Evolutionary conservation across 2,888 invertebrate species (phyloP).

Genomic region (Villa cingulata): DNA sequence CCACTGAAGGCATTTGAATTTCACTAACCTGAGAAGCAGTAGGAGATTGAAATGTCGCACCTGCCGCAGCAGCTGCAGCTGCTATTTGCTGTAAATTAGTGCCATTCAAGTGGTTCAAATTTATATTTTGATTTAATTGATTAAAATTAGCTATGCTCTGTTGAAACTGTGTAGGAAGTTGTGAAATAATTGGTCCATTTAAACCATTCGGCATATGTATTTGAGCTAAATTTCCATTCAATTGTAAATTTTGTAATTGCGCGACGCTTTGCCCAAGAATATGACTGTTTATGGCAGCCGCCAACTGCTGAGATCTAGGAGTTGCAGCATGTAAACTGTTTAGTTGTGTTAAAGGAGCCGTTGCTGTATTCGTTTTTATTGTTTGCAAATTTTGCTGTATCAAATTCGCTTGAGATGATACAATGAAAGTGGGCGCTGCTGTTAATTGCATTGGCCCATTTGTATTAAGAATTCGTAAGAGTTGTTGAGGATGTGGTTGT

Average conservation of each 20-base stretch:
- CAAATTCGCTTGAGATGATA: conserved; percentile 36
- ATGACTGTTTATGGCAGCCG: conserved; percentile 33
- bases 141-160: conserved; percentile 28
- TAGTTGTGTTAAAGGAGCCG: conserved; percentile 27
- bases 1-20: conserved; percentile 17
- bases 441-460: conserved; percentile 46
- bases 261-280: conserved; percentile 33
- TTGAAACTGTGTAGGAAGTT: conserved; percentile 33
- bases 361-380: conserved; percentile 28
- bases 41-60: conserved; percentile 29
- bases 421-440: conserved; percentile 39
- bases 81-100: conserved; percentile 31
- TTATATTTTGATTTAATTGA: conserved; percentile 25
- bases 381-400: conserved; percentile 36
- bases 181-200: conserved; percentile 29
- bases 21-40: conserved; percentile 17
- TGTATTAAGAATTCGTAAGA: conserved; percentile 46
- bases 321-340: conserved; percentile 31
- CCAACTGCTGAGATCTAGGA: conserved; percentile 34
- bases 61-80: conserved; percentile 25
- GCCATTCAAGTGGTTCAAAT: conserved; percentile 32
- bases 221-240: conserved; percentile 33
- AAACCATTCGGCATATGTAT: conserved; percentile 37
- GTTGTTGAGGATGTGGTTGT: conserved; percentile 38
- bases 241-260: conserved; percentile 33